Evolutionary conservation across 2,113 vertebrate genomes (phyloP), one percentile per base, ranked within the genome.

Genomic region (Proteles cristata): DNA sequence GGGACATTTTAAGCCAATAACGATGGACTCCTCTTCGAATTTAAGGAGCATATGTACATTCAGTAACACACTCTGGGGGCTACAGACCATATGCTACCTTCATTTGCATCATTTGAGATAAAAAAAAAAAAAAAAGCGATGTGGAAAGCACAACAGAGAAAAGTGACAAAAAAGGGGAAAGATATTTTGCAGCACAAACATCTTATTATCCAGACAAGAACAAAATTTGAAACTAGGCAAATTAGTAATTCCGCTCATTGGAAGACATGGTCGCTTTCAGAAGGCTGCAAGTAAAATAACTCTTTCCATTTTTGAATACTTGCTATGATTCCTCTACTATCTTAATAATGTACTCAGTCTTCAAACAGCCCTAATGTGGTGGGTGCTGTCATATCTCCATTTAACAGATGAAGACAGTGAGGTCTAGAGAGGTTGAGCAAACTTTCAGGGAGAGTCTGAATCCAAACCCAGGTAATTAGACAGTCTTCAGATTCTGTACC

Each of bases 161-260:
- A 92, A 98, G 26, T 0, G 55, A 68, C 26, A 61, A 58, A 87
- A 81, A 7, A 3, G 17, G 4, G 2, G 7, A 17, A 53, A 79
- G 45, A 19, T 25, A 79, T 79, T 96, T 79, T 74, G 8, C 8
- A 61, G 5, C 48, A 50, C 39, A 84, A 90, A 97, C 81, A 48
- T 28, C 16, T 69, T 76, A 73, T 48, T 73, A 45, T 28, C 16
- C 11, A 33, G 31, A 50, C n/a, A 39, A 39, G 19, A 14, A 66
- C 21, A 94, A 90, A 89, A 92, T 66, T 74, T 26, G 93, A 82
- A 81, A 92, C 8, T 14, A 88, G 39, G 45, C 21, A 66, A 84
- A 69, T 92, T 65, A 87, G 58, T 23, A 93, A 35, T 23, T 19
- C 43, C 8, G 81, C 4, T 97, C 8, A n/a, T 21, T 88, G 43